Conservation (phyloP, 2,113 vertebrate genomes). For the Taxidea taxus region DNA sequence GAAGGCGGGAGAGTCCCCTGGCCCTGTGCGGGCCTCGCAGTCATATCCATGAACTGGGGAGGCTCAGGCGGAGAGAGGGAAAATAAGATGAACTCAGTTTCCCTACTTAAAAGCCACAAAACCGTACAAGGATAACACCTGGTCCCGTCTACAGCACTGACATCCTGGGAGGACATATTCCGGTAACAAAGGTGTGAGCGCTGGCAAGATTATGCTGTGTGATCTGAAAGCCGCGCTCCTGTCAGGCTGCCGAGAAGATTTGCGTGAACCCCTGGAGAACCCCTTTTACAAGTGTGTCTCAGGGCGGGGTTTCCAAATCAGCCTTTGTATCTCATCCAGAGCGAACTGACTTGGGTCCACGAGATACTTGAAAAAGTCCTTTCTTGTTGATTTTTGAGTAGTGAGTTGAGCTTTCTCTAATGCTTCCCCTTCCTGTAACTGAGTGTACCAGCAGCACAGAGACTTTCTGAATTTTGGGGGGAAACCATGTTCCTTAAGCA, state of each 20-base stretch:
- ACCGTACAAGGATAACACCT: not conserved
- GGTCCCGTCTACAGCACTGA: not conserved
- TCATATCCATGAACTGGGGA: not conserved
- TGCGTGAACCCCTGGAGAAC: not conserved
- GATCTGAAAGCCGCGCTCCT: not conserved
- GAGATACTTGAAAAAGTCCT: not conserved
- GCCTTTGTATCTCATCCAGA: not conserved
- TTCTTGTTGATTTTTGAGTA: not conserved
- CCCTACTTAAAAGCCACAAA: not conserved
- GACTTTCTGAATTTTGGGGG: not conserved
- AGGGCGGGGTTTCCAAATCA: not conserved
- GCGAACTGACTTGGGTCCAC: not conserved
- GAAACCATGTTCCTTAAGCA: not conserved
- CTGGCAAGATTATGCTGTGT: not conserved
- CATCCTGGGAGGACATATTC: not conserved
- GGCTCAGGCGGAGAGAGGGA: not conserved
- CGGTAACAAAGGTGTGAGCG: not conserved
- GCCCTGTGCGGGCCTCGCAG: not conserved
- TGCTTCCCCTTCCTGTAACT: not conserved
- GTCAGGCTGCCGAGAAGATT: not conserved
- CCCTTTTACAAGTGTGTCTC: not conserved
- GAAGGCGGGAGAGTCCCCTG: not conserved
- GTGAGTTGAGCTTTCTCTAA: not conserved
- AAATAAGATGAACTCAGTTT: not conserved
- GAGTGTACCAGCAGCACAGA: not conserved